A percentile compares a stretch with the other conserved stretches of the same genome.
phyloP scores from a whole-genome alignment of 2,888 invertebrate genomes.

The Frankliniella fusca region DNA sequence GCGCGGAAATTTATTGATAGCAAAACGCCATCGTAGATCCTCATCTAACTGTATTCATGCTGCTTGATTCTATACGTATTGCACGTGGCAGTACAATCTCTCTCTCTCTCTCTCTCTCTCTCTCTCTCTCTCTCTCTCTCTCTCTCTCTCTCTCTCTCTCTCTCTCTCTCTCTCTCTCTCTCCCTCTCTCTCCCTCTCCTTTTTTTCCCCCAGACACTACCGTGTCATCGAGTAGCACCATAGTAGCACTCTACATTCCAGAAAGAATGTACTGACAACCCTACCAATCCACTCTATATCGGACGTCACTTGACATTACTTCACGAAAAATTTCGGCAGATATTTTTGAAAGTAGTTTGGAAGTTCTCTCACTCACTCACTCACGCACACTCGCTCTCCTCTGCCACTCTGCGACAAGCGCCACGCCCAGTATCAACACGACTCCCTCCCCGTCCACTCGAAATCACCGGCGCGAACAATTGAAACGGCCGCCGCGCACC shows the following conservation, averaged over 20 bases:
- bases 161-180: not conserved
- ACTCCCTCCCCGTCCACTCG: not conserved
- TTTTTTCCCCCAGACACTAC: too few species aligned
- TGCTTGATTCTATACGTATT: too few species aligned
- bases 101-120: not conserved
- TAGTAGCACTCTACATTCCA: too few species aligned
- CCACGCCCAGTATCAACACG: not conserved
- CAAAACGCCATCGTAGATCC: too few species aligned
- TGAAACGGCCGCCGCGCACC: not conserved
- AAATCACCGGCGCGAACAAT: slow-evolving; percentile 24
- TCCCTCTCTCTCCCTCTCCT: not conserved
- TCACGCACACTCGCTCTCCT: not conserved
- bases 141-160: not conserved
- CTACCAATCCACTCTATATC: not conserved
- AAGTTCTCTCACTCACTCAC: not conserved
- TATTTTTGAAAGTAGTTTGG: not conserved
- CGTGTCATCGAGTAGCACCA: too few species aligned
- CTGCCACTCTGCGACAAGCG: not conserved
- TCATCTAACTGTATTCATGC: too few species aligned
- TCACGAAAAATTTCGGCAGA: not conserved
- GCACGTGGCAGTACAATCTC: too few species aligned
- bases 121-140: not conserved
- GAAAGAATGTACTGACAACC: too few species aligned
- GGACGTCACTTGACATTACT: too few species aligned
- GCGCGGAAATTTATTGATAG: too few species aligned